Percentiles rank a stretch among this genome's conserved stretches.
Conservation (phyloP, 2,113 vertebrate genomes). For the Anhinga anhinga region DNA sequence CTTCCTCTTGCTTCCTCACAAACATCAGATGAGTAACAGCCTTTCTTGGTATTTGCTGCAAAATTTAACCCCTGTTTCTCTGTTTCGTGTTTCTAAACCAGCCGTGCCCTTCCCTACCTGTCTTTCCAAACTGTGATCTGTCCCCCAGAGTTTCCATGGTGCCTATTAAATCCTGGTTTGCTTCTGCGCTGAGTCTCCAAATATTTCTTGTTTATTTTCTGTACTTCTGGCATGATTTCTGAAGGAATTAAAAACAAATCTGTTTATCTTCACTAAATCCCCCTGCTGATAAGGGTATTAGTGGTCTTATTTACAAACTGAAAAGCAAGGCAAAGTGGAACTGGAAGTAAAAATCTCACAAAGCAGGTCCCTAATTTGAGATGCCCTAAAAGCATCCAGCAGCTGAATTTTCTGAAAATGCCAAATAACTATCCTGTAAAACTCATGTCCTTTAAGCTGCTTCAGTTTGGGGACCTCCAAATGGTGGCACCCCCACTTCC, state of each 20-base stretch:
- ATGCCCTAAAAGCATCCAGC: not conserved
- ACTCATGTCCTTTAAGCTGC: not conserved
- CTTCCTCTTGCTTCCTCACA: not conserved
- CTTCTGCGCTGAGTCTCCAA: not conserved
- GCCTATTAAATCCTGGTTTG: not conserved
- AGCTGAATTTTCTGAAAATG: not conserved
- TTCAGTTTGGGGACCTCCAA: not conserved
- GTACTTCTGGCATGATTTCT: slow-evolving; percentile 49
- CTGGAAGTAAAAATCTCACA: not conserved
- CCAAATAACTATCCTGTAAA: not conserved
- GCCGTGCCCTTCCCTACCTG: rapidly evolving
- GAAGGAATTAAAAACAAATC: slow-evolving; percentile 39
- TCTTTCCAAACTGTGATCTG: not conserved
- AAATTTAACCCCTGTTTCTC: not conserved
- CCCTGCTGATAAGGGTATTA: slow-evolving; percentile 39
- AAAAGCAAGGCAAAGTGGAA: not conserved
- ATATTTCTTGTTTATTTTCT: slow-evolving; percentile 50
- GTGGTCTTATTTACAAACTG: slow-evolving; percentile 4
- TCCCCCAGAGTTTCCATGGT: not conserved
- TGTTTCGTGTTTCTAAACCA: not conserved
- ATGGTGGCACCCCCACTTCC: not conserved
- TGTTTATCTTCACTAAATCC: slow-evolving; percentile 59
- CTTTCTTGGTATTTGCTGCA: not conserved
- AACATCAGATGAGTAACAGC: not conserved
- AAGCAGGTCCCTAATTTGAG: not conserved